A percentile compares a stretch with the other conserved stretches of the same genome.
phyloP scores from a whole-genome alignment of 2,888 invertebrate species.

The Choreutis nemorana region DNA sequence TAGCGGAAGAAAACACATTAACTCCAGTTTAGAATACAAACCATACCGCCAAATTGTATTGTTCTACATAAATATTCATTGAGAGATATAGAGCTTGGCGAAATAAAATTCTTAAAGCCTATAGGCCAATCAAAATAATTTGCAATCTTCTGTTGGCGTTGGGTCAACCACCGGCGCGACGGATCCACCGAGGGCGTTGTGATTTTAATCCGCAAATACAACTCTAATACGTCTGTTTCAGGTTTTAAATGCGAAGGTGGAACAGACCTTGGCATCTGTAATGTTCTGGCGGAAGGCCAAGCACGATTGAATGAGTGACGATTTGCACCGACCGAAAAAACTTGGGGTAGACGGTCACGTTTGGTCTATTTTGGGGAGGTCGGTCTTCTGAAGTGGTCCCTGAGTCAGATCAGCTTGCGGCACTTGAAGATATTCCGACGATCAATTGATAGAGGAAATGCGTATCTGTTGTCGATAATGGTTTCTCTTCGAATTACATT shows the following conservation, averaged over 20 bases:
- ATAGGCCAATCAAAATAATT: too few relatives aligned
- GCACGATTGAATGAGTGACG: conserved; percentile 59
- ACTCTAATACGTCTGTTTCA: conserved; percentile 15
- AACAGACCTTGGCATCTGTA: conserved; percentile 35
- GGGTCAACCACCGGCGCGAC: conserved; percentile 9
- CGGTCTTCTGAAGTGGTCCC: conserved; percentile 42
- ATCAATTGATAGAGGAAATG: conserved; percentile 50
- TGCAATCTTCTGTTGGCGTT: too few relatives aligned
- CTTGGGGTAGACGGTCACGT: conserved; percentile 47
- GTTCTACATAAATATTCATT: too few relatives aligned
- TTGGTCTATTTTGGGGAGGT: conserved; percentile 54
- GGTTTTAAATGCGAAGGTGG: conserved; percentile 29
- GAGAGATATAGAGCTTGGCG: too few relatives aligned
- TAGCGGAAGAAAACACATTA: conserved; percentile 11
- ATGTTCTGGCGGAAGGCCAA: conserved; percentile 57
- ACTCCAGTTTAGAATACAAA: too few relatives aligned
- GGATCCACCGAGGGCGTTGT: conserved; percentile 14
- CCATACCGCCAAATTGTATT: too few relatives aligned
- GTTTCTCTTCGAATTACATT: conserved; percentile 20
- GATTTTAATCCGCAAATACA: conserved; percentile 30
- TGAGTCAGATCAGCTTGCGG: conserved; percentile 38
- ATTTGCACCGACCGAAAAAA: conserved; percentile 43
- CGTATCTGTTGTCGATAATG: conserved; percentile 36
- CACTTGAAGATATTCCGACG: conserved; percentile 38
- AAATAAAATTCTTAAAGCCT: too few relatives aligned